These are phyloP conservation scores for Styela clava DNA, from an alignment of 23 tunicate species.

Conservation along the genomic window DNA sequence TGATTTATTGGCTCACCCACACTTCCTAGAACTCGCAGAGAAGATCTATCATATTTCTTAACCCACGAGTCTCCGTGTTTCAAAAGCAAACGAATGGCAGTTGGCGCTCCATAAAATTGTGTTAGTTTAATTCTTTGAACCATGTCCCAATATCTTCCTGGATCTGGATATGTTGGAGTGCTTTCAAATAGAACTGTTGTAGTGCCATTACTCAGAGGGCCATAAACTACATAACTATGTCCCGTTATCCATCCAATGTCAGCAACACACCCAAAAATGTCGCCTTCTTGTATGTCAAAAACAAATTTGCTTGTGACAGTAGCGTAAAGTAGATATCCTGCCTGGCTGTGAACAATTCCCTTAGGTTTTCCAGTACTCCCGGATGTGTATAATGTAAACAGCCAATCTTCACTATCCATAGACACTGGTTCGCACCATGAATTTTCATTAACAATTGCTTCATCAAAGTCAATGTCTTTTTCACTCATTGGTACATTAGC, in stretches of 20 bases:
- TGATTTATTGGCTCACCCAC: conserved; percentile 97
- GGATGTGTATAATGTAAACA: conserved; percentile 93
- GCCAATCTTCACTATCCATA: conserved; percentile 86
- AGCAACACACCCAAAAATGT: conserved; percentile 96
- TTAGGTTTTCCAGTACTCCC: conserved; percentile 99
- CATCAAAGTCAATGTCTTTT: conserved; percentile 79
- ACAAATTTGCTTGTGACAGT: conserved; percentile 74
- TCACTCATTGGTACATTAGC: conserved; percentile 27
- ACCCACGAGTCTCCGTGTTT: conserved; percentile 80
- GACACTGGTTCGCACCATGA: conserved; percentile 54
- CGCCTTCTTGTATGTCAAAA: conserved; percentile 70
- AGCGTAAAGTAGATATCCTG: conserved; percentile 94
- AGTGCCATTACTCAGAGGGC: conserved; percentile 86
- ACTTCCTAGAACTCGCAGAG: conserved; percentile 72
- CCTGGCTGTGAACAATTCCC: conserved; percentile 91
- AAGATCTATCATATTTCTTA: conserved; percentile 79
- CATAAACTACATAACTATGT: conserved; percentile 96
- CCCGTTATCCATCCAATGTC: conserved; percentile 99
- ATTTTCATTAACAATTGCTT: conserved; percentile 36
- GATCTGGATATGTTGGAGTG: conserved; percentile 92
- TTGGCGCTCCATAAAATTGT: conserved; percentile 96
- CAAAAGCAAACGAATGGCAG: conserved; percentile 85
- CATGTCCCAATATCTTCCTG: conserved; percentile 99
- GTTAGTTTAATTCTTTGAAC: conserved; percentile 86
- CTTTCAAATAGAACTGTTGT: conserved; percentile 93